phyloP scores from a whole-genome alignment of 2,797 vertebrate genomes.

The Acanthornis magna region DNA sequence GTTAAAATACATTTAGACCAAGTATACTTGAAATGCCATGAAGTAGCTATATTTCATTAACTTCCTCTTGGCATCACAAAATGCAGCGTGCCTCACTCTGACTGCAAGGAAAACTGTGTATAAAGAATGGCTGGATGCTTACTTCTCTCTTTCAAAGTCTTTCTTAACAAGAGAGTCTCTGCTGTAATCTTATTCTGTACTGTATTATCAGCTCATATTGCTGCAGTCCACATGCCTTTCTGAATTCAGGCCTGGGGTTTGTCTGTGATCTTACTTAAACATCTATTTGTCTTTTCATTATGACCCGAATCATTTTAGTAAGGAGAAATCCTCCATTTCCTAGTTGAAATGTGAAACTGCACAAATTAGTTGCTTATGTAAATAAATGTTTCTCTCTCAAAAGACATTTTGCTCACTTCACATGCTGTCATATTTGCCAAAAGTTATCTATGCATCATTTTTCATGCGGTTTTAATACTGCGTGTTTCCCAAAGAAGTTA shows the following conservation, averaged over 20 bases:
- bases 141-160: neutral
- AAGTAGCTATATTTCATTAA: conserved; percentile 1
- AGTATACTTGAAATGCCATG: conserved; percentile 75
- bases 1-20: conserved; percentile 47
- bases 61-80: neutral
- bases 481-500: neutral
- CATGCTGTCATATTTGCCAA: neutral
- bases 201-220: neutral
- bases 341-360: neutral
- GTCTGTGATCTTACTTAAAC: neutral
- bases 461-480: neutral
- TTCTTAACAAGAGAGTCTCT: neutral
- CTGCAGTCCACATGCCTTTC: neutral
- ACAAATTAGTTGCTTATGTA: neutral
- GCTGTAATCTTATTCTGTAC: neutral
- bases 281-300: neutral
- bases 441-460: neutral
- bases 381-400: neutral
- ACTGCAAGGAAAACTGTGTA: neutral
- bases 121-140: neutral
- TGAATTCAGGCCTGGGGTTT: neutral
- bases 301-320: neutral
- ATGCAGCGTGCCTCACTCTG: neutral
- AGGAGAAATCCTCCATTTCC: neutral
- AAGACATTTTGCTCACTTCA: neutral